phyloP scores from a whole-genome alignment of 2,797 vertebrate genomes.

The Micropoecilia bifurca region DNA sequence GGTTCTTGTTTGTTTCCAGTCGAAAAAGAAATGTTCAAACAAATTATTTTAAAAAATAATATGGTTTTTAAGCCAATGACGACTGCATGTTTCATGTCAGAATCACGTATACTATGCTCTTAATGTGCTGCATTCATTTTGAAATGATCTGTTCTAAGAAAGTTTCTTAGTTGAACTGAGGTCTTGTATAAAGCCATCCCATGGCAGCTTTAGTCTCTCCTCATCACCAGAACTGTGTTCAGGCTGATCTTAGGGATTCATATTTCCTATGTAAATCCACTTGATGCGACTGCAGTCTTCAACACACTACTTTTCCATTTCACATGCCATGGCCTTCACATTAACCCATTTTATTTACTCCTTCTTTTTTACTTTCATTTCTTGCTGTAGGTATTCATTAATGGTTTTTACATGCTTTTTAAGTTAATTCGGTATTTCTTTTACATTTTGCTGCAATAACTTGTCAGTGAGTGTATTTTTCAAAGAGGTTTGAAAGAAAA shows the following conservation, averaged over 20 bases:
- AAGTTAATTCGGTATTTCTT: constrained; percentile 5
- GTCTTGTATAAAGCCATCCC: constrained; percentile 46
- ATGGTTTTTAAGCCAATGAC: not conserved
- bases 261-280: constrained; percentile 72
- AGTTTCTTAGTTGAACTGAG: constrained; percentile 39
- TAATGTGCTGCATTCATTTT: not conserved
- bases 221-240: constrained; percentile 52
- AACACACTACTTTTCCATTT: constrained; percentile 53
- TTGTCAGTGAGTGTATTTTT: constrained; percentile 1
- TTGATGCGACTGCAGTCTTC: constrained; percentile 56
- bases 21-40: not conserved
- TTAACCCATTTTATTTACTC: constrained; percentile 28
- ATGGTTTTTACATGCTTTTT: constrained; percentile 9
- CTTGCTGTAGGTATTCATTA: constrained; percentile 21
- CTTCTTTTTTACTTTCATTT: constrained; percentile 7
- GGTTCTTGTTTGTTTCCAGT: not conserved
- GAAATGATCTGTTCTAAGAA: not conserved
- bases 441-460: not conserved
- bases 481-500: not conserved
- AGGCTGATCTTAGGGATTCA: constrained; percentile 60
- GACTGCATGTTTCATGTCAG: not conserved
- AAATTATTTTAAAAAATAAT: not conserved
- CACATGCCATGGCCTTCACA: constrained; percentile 33
- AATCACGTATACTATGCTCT: not conserved
- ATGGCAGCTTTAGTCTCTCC: constrained; percentile 50